Base-by-base conservation (phyloP, 2,888 invertebrate species). In the Protodeltote pygarga region DNA sequence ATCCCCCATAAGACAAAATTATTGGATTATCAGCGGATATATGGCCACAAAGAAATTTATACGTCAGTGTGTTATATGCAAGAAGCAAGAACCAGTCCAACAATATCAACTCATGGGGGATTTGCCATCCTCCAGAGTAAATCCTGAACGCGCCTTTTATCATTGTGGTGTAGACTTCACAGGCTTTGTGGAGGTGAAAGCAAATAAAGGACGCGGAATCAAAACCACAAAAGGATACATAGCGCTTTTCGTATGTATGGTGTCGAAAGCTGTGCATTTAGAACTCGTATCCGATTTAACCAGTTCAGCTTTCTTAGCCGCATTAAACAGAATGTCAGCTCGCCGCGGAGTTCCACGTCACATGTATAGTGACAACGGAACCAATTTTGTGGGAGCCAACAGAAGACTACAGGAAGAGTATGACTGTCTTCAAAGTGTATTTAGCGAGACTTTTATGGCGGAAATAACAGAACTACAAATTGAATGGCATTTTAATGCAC, bases 401-500 rank as follows among this genome's bases (percentile, higher is more conserved):
- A n/a, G n/a, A n/a, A n/a, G n/a, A n/a, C n/a, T n/a, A n/a, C n/a
- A n/a, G n/a, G n/a, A n/a, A n/a, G n/a, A n/a, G n/a, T 15, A 6
- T 16, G n/a, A 32, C n/a, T n/a, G 14, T 1, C 21, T 32, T 2
- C 13, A 21, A 13, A 0, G 14, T 5, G 5, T 32, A 21, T 32
- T 32, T 14, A 34, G 16, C 13, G 8, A 23, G 6, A 8, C 3
- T 6, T 24, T 23, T 6, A 5, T 15, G 3, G 6, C 16, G 1
- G 34, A 34, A 5, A 16, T 34, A 6, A 10, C 24, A 6, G 34
- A 34, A 1, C 23, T 24, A 24, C 23, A 13, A 1, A 34, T 34
- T 5, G 15, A 34, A 10, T 34, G 34, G 34, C 32, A 32, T 3
- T 32, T 32, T 32, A 32, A 34, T n/a, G n/a, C n/a, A n/a, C n/a